phyloP scores from a whole-genome alignment of 2,797 vertebrate species.

The Protosalanx chinensis region DNA sequence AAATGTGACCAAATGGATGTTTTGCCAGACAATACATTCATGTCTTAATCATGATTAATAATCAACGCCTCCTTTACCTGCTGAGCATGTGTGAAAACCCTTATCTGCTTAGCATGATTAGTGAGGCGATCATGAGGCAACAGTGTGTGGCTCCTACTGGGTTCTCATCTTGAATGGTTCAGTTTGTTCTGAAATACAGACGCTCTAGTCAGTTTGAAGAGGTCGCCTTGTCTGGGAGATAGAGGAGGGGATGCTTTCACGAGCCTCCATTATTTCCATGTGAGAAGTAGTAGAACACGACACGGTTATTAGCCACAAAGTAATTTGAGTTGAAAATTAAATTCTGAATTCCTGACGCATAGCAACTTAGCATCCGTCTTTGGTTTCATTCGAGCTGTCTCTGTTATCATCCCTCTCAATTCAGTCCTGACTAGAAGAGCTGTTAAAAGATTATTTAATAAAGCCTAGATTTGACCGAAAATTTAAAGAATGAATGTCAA shows the following conservation, averaged over 20 bases:
- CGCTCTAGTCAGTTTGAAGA: too few species aligned
- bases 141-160: too few species aligned
- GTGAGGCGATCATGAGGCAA: too few species aligned
- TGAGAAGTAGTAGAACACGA: conserved; percentile 3
- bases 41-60: too few species aligned
- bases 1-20: too few species aligned
- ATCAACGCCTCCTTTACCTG: too few species aligned
- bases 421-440: not conserved
- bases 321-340: conserved; percentile 1
- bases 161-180: not conserved
- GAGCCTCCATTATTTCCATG: not conserved
- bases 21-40: too few species aligned
- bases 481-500: not conserved
- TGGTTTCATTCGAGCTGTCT: conserved; percentile 12
- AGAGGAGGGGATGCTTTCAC: not conserved
- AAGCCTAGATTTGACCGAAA: conserved; percentile 12
- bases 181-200: too few species aligned
- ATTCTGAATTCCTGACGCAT: not conserved
- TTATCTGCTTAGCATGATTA: too few species aligned
- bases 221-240: not conserved
- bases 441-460: conserved; percentile 36
- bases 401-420: not conserved
- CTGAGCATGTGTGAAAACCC: too few species aligned
- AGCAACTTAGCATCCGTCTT: not conserved
- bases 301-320: conserved; percentile 8